Evolutionary conservation across 2,797 vertebrate genomes (phyloP), one percentile per base, ranked within the genome.

Genomic region (Carduelis carduelis): DNA sequence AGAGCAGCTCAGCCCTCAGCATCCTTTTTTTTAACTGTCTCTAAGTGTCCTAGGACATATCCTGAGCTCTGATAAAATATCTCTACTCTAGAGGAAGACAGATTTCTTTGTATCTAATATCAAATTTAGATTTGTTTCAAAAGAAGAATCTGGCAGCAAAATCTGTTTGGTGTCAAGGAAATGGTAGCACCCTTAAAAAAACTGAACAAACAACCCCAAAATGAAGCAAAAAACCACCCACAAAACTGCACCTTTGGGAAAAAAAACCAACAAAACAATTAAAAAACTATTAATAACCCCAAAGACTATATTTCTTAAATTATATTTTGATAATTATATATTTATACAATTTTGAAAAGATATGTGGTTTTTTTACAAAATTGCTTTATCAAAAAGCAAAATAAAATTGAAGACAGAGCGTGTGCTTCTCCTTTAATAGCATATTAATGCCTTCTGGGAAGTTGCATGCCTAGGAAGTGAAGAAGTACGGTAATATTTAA

Each of bases 301-400:
- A 37, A 43, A 55, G 4, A 22, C 43, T 60, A 0, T 30, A 22
- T 68, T 53, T 78, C 24, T 83, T 61, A 46, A 74, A 9, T 35
- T 39, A 8, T 27, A 28, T 63, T 63, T 75, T 64, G 1, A 27
- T 50, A 35, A 43, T n/a, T 37, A 27, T 14, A 7, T 30, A 21
- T 46, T 68, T 46, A 47, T 41, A 50, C 13, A 41, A 18, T 34
- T 55, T 8, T 46, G 56, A 10, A n/a, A 65, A 88, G 4, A 41
- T 24, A 2, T 8, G 3, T 17, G 14, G 0, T 0, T 7, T 49
- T 66, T 84, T 83, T 37, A 30, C n/a, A 57, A 57, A 53, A 75
- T 3, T 39, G 3, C 9, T 30, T 57, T 9, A 56, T 27, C 83
- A 18, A 63, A 66, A 72, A 61, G 7, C 2, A 4, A 72, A 81